Percentiles rank a stretch among this genome's conserved stretches.
phyloP scores from a whole-genome alignment of 2,797 vertebrate genomes.

The Semaprochilodus insignis region DNA sequence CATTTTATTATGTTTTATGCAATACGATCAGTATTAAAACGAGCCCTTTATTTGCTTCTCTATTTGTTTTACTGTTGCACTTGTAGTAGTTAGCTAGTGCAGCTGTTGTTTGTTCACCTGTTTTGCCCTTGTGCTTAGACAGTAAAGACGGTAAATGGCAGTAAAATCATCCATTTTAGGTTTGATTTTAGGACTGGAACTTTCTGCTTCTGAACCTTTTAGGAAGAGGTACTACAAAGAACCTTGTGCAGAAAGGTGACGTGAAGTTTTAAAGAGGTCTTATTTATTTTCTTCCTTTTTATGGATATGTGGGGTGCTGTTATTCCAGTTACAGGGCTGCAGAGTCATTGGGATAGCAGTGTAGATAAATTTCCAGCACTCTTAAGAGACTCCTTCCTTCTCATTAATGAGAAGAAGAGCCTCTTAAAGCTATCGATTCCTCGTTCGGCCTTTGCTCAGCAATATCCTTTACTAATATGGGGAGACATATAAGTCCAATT shows the following conservation, averaged over 20 bases:
- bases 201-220: not conserved
- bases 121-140: too few relatives aligned
- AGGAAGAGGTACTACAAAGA: not conserved
- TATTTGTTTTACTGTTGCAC: too few relatives aligned
- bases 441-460: constrained; percentile 68
- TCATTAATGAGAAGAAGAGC: constrained; percentile 31
- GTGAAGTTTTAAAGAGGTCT: constrained; percentile 22
- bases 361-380: constrained; percentile 32
- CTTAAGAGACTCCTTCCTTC: constrained; percentile 42
- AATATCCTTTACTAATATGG: constrained; percentile 77
- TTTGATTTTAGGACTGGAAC: too few relatives aligned
- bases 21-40: too few relatives aligned
- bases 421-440: constrained; percentile 77
- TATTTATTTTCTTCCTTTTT: not conserved
- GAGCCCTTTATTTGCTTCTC: too few relatives aligned
- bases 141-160: too few relatives aligned
- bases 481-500: constrained; percentile 75
- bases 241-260: not conserved
- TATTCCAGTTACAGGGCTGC: constrained; percentile 24
- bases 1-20: too few relatives aligned
- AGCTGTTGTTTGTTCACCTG: too few relatives aligned
- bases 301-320: constrained; percentile 32
- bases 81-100: too few relatives aligned
- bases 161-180: too few relatives aligned
- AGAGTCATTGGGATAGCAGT: constrained; percentile 32